Evolutionary conservation across 1,140 invertebrate genomes (phyloP), one percentile per base, ranked within the genome.

Genomic region (Contarinia nasturtii): DNA sequence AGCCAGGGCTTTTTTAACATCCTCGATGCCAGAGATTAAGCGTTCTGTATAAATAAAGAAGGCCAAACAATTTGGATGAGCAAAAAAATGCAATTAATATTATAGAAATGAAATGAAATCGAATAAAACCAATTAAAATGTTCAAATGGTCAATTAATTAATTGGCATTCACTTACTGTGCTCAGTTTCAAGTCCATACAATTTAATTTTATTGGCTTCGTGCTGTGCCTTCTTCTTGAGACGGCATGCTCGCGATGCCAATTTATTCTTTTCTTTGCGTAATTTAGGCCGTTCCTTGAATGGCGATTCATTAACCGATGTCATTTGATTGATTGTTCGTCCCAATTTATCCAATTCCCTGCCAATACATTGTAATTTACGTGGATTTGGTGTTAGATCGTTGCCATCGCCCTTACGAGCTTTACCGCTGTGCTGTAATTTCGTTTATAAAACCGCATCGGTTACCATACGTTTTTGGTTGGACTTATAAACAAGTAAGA

Each of bases 331-430:
- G 50, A 96, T 96, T 38, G 86, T 77, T 56, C 80, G 77, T 46
- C 85, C 85, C 36, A 96, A 71, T 64, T 90, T 89, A 55, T 92
- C 84, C 53, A 97, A 69, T 68, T 98, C 91, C 58, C 82, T 79
- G 14, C 92, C 92, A 61, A 97, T 95, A 43, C 73, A 75, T 55
- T 80, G 80, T 18, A 98, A 65, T 69, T 96, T 97, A 45, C 79
- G 74, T 17, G 92, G 87, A 70, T 95, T 94, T 8, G 93, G 91
- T 2, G 88, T 94, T 46, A 97, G 70, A 67, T 97, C 93, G 64
- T 97, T 97, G 18, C 94, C 94, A 69, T 98, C 92, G 14, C 94
- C 94, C 67, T 93, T 88, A 44, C 93, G 74, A 42, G 91, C 90
- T 70, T 96, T 95, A 7, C 89, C 89, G 60, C 89, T 86, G 59